These are phyloP conservation scores for Caenorhabditis panamensis DNA, from an alignment of 2,888 invertebrate species.

Conservation along the genomic window DNA sequence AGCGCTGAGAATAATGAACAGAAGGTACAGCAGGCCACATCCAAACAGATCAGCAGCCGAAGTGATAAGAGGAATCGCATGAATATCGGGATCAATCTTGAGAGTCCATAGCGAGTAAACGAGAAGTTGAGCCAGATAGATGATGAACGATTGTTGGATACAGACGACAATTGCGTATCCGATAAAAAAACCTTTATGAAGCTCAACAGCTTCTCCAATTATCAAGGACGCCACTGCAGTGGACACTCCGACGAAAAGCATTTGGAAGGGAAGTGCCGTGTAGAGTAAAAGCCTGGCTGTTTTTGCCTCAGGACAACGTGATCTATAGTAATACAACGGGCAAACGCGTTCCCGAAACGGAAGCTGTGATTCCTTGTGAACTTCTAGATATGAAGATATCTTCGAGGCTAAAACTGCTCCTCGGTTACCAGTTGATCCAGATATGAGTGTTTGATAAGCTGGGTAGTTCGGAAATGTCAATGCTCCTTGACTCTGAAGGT, in stretches of 20 bases:
- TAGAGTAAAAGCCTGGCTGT: conserved; percentile 49
- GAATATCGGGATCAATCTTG: conserved; percentile 65
- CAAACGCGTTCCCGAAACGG: conserved; percentile 33
- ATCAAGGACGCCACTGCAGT: conserved; percentile 15
- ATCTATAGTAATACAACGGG: conserved; percentile 45
- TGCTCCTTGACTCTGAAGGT: conserved; percentile 52
- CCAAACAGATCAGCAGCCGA: conserved; percentile 67
- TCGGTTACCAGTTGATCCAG: conserved; percentile 66
- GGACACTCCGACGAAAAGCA: conserved; percentile 50
- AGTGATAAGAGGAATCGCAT: conserved; percentile 68
- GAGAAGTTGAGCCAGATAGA: conserved; percentile 63
- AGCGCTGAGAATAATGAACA: conserved; percentile 36
- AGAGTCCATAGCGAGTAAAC: conserved; percentile 58
- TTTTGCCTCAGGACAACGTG: conserved; percentile 22
- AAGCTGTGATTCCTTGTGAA: conserved; percentile 53
- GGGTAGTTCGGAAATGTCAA: conserved; percentile 58
- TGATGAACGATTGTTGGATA: conserved; percentile 52
- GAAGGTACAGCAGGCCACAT: conserved; percentile 48
- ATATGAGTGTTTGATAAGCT: conserved; percentile 66
- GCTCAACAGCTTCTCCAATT: conserved; percentile 32
- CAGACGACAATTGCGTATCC: conserved; percentile 40
- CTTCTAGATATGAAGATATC: conserved; percentile 62
- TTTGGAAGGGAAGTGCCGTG: conserved; percentile 59
- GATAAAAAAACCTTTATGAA: conserved; percentile 26
- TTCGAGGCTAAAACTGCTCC: conserved; percentile 64